Conservation (phyloP, 1,140 invertebrate genomes). For the Drosophila kurseongensis region DNA sequence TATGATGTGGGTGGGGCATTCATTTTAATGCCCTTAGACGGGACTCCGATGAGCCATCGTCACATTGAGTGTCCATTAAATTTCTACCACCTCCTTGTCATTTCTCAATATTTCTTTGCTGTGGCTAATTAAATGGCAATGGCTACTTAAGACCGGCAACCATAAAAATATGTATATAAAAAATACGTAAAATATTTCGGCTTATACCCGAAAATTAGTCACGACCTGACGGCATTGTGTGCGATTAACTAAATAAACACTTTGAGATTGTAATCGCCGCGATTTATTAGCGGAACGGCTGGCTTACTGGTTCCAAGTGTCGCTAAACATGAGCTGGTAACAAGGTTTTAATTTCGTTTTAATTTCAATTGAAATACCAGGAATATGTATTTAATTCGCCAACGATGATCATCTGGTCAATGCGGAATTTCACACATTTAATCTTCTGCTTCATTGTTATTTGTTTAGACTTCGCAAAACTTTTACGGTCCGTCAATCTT, state of each 20-base stretch:
- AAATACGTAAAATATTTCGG: conserved; percentile 25
- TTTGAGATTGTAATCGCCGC: conserved; percentile 31
- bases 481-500: conserved; percentile 14
- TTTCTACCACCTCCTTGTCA: conserved; percentile 16
- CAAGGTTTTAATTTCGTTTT: conserved; percentile 40
- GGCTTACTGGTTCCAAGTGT: conserved; percentile 37
- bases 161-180: conserved; percentile 42
- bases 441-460: conserved; percentile 17
- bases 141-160: conserved; percentile 47
- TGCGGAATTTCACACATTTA: conserved; percentile 22
- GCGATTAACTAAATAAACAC: conserved; percentile 38
- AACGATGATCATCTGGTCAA: conserved; percentile 1
- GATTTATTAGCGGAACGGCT: conserved; percentile 39
- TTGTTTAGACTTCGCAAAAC: neutral
- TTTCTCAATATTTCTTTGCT: conserved; percentile 18
- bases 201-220: conserved; percentile 33
- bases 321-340: conserved; percentile 49
- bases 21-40: conserved; percentile 66
- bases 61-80: conserved; percentile 66
- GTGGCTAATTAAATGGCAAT: conserved; percentile 67
- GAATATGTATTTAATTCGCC: conserved; percentile 14
- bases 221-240: conserved; percentile 21
- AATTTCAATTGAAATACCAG: conserved; percentile 43
- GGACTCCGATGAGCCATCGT: conserved; percentile 22
- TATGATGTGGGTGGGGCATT: conserved; percentile 46